Conservation (phyloP, 92 coral and sea anemone genomes). For the Ricordea florida region DNA sequence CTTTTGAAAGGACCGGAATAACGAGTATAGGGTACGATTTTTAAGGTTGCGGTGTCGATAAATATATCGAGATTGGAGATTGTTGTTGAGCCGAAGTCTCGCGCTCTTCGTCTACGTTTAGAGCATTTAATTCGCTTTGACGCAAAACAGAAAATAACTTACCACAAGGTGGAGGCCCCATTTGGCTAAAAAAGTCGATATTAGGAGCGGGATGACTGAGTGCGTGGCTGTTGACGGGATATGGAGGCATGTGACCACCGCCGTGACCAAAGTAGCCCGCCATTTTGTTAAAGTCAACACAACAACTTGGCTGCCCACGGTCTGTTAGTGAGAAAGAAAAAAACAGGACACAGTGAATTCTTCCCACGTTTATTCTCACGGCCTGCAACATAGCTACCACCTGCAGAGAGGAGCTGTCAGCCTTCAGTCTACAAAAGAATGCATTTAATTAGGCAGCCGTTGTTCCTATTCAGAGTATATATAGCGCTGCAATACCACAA, state of each 20-base stretch:
- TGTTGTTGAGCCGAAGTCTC: too few relatives aligned
- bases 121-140: conserved; percentile 1
- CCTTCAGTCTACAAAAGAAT: conserved; percentile 52
- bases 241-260: conserved; percentile 79
- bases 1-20: too few relatives aligned
- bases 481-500: conserved; percentile 17
- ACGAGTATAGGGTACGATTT: too few relatives aligned
- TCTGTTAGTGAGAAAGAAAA: too few relatives aligned
- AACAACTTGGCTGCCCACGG: too few relatives aligned
- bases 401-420: conserved; percentile 61
- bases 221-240: conserved; percentile 64
- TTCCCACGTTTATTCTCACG: conserved; percentile 27
- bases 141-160: conserved; percentile 29
- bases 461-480: conserved; percentile 64
- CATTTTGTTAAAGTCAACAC: conserved; percentile 52
- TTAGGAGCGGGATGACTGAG: conserved; percentile 80
- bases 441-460: conserved; percentile 54
- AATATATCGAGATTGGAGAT: too few relatives aligned
- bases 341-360: too few relatives aligned
- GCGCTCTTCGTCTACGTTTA: too few relatives aligned
- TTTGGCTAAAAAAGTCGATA: conserved; percentile 84
- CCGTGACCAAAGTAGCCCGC: conserved; percentile 87
- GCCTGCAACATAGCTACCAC: conserved; percentile 42
- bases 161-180: conserved; percentile 88
- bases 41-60: too few relatives aligned